Conservation (phyloP, 2,113 vertebrate genomes). For the Falco punctatus region DNA sequence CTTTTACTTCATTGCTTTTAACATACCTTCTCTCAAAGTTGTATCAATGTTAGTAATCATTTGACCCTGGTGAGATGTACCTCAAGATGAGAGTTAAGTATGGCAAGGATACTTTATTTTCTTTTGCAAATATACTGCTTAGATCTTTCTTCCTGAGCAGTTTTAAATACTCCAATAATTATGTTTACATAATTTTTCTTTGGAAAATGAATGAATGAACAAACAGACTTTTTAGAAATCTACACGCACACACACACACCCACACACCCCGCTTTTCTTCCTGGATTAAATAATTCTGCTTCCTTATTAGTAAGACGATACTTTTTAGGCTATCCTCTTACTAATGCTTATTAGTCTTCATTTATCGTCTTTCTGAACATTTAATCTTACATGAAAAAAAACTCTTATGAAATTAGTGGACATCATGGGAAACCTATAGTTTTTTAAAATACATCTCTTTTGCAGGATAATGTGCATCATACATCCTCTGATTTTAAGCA, state of each 20-base stretch:
- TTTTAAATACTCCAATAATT: background rate
- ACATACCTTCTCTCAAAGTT: background rate
- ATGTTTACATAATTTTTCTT: background rate
- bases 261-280: background rate
- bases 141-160: background rate
- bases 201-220: background rate
- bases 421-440: background rate
- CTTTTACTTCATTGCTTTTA: background rate
- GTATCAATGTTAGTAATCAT: background rate
- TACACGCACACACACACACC: no score
- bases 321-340: slow-evolving; percentile 10
- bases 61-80: background rate
- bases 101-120: background rate
- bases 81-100: background rate
- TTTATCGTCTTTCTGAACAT: slow-evolving; percentile 31
- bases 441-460: background rate
- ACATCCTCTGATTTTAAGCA: background rate
- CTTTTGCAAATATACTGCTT: background rate
- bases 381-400: background rate
- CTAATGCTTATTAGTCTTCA: background rate
- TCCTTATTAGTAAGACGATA: slow-evolving; percentile 20
- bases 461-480: background rate
- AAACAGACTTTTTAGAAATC: background rate
- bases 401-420: background rate
- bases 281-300: background rate